These are phyloP conservation scores for Trochalopteron elliotii DNA, from an alignment of 2,113 vertebrate genomes.

Conservation along the genomic window DNA sequence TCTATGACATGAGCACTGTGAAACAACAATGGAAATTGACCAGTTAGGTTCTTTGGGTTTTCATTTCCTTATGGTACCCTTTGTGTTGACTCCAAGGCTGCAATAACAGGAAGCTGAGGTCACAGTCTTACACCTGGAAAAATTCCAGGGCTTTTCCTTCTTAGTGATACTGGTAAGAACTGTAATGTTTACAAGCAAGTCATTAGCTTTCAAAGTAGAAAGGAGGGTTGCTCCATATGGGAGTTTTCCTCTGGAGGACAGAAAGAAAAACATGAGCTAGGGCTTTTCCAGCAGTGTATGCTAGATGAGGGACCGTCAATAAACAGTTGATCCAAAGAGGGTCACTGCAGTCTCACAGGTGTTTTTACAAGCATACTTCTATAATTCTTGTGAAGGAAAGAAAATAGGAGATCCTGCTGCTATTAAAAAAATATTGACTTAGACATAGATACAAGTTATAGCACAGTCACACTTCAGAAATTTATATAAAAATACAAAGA, in stretches of 20 bases:
- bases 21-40: neutral
- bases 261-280: neutral
- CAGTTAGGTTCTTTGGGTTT: neutral
- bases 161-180: neutral
- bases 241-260: conserved; percentile 3
- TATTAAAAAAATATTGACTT: neutral
- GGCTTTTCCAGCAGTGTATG: neutral
- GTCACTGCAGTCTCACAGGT: neutral
- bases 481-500: neutral
- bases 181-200: conserved; percentile 23
- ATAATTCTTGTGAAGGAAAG: neutral
- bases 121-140: neutral
- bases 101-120: neutral
- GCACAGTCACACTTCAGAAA: neutral
- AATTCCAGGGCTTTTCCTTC: neutral
- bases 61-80: neutral
- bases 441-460: neutral
- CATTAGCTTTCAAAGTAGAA: neutral
- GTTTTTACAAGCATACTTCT: neutral
- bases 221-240: neutral
- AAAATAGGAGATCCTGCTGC: neutral
- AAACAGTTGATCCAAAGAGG: neutral
- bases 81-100: neutral
- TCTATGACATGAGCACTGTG: neutral
- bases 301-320: neutral